Conservation (phyloP, 2,797 vertebrate species). For the Fistularia tabacaria region DNA sequence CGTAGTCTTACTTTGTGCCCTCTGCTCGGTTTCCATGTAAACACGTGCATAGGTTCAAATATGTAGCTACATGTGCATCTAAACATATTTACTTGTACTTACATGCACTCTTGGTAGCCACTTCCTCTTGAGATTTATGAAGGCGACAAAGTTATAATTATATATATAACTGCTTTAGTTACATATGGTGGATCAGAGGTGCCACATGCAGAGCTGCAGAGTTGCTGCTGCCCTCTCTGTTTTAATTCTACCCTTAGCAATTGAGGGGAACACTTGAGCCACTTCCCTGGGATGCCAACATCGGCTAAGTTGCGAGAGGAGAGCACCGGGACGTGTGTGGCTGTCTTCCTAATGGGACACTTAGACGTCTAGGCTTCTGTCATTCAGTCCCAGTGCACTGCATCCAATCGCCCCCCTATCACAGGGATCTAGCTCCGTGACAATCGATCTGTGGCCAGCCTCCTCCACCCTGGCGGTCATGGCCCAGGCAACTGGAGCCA, state of each 20-base stretch:
- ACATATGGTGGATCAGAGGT: constrained; percentile 48
- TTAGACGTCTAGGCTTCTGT: constrained; percentile 78
- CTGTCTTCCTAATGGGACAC: constrained; percentile 78
- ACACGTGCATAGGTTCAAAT: constrained; percentile 40
- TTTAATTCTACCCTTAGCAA: constrained; percentile 43
- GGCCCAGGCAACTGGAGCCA: constrained; percentile 75
- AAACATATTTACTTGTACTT: constrained; percentile 29
- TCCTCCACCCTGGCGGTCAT: constrained; percentile 68
- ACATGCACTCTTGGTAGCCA: constrained; percentile 14
- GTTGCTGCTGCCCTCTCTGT: constrained; percentile 37
- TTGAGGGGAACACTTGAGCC: constrained; percentile 65
- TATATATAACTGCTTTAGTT: constrained; percentile 48
- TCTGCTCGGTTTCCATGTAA: constrained; percentile 37
- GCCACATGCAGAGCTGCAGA: constrained; percentile 32
- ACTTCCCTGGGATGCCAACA: constrained; percentile 54
- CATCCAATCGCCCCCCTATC: constrained; percentile 70
- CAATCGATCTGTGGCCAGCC: constrained; percentile 80
- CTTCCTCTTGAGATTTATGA: constrained; percentile 36
- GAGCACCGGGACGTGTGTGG: constrained; percentile 51
- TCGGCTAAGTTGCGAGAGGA: constrained; percentile 4
- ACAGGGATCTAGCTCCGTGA: constrained; percentile 62
- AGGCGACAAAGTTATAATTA: constrained; percentile 45
- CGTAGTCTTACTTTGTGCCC: constrained; percentile 41
- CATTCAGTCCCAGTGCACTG: constrained; percentile 70
- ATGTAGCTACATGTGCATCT: constrained; percentile 28